Percentiles rank a stretch among this genome's conserved stretches.
Evolutionary conservation across 2,888 invertebrate genomes (phyloP).

Genomic region (Lochmaea crataegi): DNA sequence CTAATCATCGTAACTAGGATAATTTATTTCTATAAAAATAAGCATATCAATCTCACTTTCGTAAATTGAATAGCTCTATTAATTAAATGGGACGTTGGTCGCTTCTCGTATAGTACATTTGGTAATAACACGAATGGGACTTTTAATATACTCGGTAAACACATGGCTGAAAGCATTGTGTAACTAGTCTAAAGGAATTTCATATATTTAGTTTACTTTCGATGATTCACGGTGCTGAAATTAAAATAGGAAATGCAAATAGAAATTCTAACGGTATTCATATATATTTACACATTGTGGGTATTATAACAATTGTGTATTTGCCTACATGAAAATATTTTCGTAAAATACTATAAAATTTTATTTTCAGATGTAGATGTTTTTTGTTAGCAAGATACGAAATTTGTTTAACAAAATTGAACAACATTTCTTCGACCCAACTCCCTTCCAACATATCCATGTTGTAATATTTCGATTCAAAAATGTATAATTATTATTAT

Average conservation of each 20-base stretch:
- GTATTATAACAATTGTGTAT: neutral
- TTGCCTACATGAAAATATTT: conserved; percentile 1
- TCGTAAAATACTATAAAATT: neutral
- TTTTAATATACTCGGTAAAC: neutral
- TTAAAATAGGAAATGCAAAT: conserved; percentile 12
- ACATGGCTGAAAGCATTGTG: conserved; percentile 15
- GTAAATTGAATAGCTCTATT: conserved; percentile 10
- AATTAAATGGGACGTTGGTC: neutral
- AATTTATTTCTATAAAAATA: conserved; percentile 11
- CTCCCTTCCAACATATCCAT: too few species aligned
- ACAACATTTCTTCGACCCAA: too few species aligned
- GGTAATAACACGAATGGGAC: conserved; percentile 6
- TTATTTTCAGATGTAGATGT: neutral
- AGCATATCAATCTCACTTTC: conserved; percentile 11
- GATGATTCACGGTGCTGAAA: conserved; percentile 11
- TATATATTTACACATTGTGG: conserved; percentile 1
- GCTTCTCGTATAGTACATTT: conserved; percentile 3
- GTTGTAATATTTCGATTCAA: neutral
- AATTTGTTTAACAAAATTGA: too few species aligned
- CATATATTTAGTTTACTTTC: conserved; percentile 13
- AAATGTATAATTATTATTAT: conserved; percentile 3
- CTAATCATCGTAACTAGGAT: neutral
- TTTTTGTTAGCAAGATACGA: neutral
- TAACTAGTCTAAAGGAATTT: conserved; percentile 5
- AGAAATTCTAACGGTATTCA: conserved; percentile 5